Conservation (phyloP, 2,113 vertebrate species). For the Serinus canaria region DNA sequence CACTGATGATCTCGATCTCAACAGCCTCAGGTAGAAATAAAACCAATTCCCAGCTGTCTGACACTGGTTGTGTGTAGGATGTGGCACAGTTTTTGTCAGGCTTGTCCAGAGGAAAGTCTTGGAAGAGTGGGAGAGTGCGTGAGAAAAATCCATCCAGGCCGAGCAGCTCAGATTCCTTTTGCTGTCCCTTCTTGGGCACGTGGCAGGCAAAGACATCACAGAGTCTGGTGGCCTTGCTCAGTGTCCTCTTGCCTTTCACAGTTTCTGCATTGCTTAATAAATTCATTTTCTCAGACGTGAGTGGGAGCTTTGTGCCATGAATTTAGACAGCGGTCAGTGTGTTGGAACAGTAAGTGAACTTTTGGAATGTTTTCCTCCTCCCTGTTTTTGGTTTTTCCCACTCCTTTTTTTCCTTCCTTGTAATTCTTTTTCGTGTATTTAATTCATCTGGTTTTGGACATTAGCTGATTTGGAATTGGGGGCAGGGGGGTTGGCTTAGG, state of each 20-base stretch:
- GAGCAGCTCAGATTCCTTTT: background rate
- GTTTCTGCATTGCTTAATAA: background rate
- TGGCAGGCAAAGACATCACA: background rate
- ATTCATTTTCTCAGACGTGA: slow-evolving; percentile 1
- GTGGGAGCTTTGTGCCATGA: background rate
- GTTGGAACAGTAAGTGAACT: background rate
- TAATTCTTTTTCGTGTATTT: background rate
- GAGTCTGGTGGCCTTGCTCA: background rate
- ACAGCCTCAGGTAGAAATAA: slow-evolving; percentile 90
- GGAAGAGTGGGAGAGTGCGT: fast-evolving
- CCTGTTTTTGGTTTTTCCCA: background rate
- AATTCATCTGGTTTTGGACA: background rate
- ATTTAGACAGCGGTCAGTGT: background rate
- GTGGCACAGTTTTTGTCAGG: background rate
- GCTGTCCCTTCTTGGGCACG: background rate
- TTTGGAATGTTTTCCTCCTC: background rate
- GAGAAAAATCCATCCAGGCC: background rate
- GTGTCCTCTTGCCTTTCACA: background rate
- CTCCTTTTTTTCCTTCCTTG: background rate
- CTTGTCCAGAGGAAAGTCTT: background rate
- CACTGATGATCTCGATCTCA: slow-evolving; percentile 94
- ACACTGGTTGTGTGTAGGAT: background rate
- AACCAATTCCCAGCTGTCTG: background rate
- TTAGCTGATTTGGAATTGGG: background rate
- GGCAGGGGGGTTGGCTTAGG: background rate